Conservation (phyloP, 23 tunicate species). For the Halocynthia aurantium region DNA sequence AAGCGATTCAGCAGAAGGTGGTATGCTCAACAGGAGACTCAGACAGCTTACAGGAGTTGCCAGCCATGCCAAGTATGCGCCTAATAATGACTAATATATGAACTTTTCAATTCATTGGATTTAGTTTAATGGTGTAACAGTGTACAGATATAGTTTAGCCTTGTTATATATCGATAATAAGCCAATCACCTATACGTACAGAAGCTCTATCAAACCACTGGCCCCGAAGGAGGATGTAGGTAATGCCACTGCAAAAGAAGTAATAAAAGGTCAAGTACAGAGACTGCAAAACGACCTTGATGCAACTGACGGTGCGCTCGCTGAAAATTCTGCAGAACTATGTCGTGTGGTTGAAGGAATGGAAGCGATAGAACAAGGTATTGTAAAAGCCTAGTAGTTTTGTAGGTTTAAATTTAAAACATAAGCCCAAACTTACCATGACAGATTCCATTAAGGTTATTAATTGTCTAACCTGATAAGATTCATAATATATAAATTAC, state of each 20-base stretch:
- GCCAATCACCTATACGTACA: background rate
- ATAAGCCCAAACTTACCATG: too few relatives aligned
- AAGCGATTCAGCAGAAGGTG: too few relatives aligned
- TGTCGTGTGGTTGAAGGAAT: conserved; percentile 19
- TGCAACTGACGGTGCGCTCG: background rate
- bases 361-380: conserved; percentile 23
- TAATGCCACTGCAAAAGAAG: conserved; percentile 3
- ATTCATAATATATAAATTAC: too few relatives aligned
- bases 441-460: too few relatives aligned
- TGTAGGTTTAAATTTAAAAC: background rate
- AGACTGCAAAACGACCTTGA: background rate
- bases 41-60: too few relatives aligned
- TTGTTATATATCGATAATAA: background rate
- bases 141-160: background rate
- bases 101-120: background rate
- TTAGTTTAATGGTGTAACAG: background rate
- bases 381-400: conserved; percentile 8
- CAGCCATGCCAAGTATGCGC: too few relatives aligned
- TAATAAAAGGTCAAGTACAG: background rate
- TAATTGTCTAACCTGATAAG: too few relatives aligned
- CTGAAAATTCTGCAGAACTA: conserved; percentile 6
- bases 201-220: background rate
- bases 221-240: background rate
- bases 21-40: too few relatives aligned
- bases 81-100: too few relatives aligned